phyloP scores from a whole-genome alignment of 1,140 invertebrate species.

The Planococcus citri region DNA sequence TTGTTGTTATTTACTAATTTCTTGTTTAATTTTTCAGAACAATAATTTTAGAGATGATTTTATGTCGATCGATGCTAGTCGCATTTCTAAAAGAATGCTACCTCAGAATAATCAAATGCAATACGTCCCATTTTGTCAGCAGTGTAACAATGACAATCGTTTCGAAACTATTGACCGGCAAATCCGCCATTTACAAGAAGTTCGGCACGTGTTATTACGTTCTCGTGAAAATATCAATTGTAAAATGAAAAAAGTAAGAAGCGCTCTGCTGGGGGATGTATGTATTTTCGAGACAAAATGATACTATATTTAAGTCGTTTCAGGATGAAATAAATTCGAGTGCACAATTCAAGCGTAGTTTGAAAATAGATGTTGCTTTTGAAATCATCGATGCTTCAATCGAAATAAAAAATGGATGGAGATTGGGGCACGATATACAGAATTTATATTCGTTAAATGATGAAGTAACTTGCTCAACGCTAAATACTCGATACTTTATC shows the following conservation, averaged over 20 bases:
- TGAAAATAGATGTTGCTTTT: background rate
- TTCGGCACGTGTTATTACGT: background rate
- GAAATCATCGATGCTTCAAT: background rate
- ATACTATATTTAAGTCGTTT: background rate
- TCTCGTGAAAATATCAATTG: background rate
- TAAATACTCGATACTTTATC: background rate
- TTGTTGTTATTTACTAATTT: background rate
- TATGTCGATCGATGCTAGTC: background rate
- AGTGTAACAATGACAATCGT: background rate
- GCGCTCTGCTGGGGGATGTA: too few species aligned
- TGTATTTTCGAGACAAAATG: background rate
- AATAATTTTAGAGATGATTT: background rate
- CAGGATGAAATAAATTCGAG: background rate
- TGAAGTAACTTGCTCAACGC: background rate
- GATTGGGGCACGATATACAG: background rate
- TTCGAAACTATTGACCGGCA: background rate
- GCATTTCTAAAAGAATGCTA: background rate
- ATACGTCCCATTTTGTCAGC: background rate
- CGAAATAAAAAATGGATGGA: background rate
- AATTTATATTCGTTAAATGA: background rate
- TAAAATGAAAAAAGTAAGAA: constrained; percentile 1
- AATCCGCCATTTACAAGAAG: background rate
- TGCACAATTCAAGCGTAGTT: background rate
- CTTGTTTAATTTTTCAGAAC: background rate
- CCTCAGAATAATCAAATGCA: background rate